Evolutionary conservation across 2,888 invertebrate species (phyloP).

Genomic region (Rotaria socialis): DNA sequence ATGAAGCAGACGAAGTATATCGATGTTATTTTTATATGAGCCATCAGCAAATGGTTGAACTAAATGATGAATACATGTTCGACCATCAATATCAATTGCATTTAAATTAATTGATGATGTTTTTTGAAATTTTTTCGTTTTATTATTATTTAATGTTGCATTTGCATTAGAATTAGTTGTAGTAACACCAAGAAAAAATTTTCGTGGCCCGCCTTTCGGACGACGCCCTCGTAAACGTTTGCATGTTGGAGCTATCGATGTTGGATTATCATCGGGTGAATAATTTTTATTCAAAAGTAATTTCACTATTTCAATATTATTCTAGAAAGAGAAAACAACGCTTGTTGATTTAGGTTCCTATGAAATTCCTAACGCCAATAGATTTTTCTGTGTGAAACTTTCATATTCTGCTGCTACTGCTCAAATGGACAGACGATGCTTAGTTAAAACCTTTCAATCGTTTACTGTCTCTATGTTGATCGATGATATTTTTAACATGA

Average conservation of each 20-base stretch:
- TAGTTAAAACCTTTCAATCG: no score
- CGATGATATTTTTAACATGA: no score
- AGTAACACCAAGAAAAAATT: background rate
- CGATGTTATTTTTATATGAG: slow-evolving; percentile 33
- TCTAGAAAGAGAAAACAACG: background rate
- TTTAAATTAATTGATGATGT: slow-evolving; percentile 38
- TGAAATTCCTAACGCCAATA: background rate
- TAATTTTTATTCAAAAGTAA: background rate
- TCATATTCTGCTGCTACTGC: no score
- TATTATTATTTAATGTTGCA: background rate
- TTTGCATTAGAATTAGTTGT: background rate
- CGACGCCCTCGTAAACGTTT: background rate
- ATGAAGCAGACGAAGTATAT: slow-evolving; percentile 5
- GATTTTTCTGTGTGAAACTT: no score
- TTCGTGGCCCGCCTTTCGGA: background rate
- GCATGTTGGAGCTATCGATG: background rate
- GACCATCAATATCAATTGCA: background rate
- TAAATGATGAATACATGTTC: slow-evolving; percentile 40
- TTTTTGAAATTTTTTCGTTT: background rate
- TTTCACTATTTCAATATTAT: slow-evolving; percentile 20
- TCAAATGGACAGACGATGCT: no score
- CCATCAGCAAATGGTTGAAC: slow-evolving; percentile 25
- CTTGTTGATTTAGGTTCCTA: no score
- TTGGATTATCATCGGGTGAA: background rate
- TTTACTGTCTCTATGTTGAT: no score